Conservation (phyloP, 2,888 invertebrate species). For the Gandaritis pyraliata region DNA sequence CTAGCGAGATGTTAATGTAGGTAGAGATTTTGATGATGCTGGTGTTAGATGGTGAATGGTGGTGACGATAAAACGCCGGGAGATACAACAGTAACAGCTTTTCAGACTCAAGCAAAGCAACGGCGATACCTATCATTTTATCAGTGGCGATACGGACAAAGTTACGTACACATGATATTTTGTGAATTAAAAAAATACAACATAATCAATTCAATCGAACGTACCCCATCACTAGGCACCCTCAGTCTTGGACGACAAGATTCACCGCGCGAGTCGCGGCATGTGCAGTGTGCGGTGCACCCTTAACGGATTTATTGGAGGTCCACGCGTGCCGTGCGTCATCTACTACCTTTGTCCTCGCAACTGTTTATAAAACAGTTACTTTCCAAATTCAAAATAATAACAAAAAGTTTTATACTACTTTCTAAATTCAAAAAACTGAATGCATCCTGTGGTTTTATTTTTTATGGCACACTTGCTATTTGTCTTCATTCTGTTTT, state of each 20-base stretch:
- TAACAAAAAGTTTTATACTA: neutral
- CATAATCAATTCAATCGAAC: constrained; percentile 48
- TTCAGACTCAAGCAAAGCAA: no score
- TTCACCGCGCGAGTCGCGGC: constrained; percentile 69
- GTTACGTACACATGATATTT: no score
- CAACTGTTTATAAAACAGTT: constrained; percentile 46
- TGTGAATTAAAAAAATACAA: no score
- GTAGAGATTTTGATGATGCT: no score
- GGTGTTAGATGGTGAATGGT: no score
- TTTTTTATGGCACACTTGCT: neutral
- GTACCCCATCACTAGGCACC: constrained; percentile 55
- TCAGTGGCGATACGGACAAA: no score
- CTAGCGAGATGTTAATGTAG: no score
- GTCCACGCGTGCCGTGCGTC: constrained; percentile 65
- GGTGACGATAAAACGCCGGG: no score
- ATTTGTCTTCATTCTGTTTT: neutral
- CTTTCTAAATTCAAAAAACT: constrained; percentile 4
- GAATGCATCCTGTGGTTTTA: neutral
- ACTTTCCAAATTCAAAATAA: constrained; percentile 37
- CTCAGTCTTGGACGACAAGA: constrained; percentile 73
- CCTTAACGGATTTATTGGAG: constrained; percentile 81
- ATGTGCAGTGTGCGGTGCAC: constrained; percentile 78
- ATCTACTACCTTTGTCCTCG: constrained; percentile 41
- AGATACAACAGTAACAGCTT: no score
- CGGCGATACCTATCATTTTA: no score